A percentile compares a stretch with the other conserved stretches of the same genome.
These are phyloP conservation scores for Tachyglossus aculeatus DNA, from an alignment of 2,797 vertebrate species.

Conservation along the genomic window DNA sequence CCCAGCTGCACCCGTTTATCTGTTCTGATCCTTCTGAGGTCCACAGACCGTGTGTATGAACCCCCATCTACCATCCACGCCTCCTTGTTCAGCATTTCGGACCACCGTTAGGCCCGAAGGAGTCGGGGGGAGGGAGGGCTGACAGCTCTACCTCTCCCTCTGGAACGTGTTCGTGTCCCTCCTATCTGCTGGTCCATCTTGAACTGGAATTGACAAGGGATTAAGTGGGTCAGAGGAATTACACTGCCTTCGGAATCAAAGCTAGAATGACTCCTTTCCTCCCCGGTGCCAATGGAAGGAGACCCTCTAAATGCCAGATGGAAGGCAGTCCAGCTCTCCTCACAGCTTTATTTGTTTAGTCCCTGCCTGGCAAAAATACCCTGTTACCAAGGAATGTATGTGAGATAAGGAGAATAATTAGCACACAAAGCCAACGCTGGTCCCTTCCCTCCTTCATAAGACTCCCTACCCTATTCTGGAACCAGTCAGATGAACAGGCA, in stretches of 20 bases:
- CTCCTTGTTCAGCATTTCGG: no score
- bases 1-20: no score
- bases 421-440: not conserved
- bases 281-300: not conserved
- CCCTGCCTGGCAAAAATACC: not conserved
- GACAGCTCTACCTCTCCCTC: no score
- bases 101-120: no score
- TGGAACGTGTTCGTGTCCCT: not conserved
- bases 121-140: no score
- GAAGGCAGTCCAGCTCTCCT: not conserved
- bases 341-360: not conserved
- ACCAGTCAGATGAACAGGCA: slow-evolving; percentile 3
- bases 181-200: not conserved
- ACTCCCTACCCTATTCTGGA: not conserved
- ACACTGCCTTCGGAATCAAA: not conserved
- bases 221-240: slow-evolving; percentile 46
- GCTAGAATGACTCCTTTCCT: not conserved
- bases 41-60: no score
- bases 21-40: no score
- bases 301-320: not conserved
- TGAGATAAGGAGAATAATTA: not conserved
- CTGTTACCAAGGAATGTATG: not conserved
- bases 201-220: slow-evolving; percentile 26
- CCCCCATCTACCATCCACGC: no score
- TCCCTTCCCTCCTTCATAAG: not conserved